Percentiles rank a stretch among this genome's conserved stretches.
Evolutionary conservation across 1,140 invertebrate species (phyloP).

Genomic region (Galendromus occidentalis): DNA sequence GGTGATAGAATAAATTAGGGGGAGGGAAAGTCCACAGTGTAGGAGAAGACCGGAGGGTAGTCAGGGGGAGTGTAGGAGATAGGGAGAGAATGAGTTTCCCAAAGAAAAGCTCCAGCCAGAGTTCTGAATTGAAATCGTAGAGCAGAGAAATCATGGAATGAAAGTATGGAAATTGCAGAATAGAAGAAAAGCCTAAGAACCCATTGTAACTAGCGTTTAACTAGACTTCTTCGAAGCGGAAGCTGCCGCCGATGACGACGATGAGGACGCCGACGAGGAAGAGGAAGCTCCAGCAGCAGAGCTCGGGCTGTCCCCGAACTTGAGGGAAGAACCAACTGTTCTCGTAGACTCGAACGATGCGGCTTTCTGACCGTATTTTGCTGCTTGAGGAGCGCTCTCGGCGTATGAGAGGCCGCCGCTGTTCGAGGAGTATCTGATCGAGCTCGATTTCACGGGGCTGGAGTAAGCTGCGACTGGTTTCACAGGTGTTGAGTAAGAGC

Average conservation of each 20-base stretch:
- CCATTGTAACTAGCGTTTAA: neutral
- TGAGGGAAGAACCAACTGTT: neutral
- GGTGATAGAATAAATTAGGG: too few species aligned
- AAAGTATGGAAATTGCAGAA: too few species aligned
- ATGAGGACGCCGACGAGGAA: neutral
- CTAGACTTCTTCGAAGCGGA: slow-evolving; percentile 1
- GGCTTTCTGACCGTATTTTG: neutral
- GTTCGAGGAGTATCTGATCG: slow-evolving; percentile 3
- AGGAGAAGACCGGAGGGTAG: too few species aligned
- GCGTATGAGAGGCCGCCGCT: neutral
- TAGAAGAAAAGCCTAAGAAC: neutral
- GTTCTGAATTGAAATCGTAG: too few species aligned
- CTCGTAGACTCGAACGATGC: neutral
- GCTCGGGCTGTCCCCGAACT: neutral
- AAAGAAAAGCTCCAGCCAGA: too few species aligned
- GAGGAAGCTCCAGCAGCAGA: neutral
- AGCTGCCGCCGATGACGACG: neutral
- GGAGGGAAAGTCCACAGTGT: too few species aligned
- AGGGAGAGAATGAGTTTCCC: too few species aligned
- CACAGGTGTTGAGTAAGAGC: neutral
- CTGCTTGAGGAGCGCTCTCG: neutral
- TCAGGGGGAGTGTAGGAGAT: too few species aligned
- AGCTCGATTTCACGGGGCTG: neutral
- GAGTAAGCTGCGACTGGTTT: neutral
- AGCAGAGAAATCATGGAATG: too few species aligned